These are phyloP conservation scores for Aphelinus certus DNA, from an alignment of 1,140 invertebrate species.

Conservation along the genomic window DNA sequence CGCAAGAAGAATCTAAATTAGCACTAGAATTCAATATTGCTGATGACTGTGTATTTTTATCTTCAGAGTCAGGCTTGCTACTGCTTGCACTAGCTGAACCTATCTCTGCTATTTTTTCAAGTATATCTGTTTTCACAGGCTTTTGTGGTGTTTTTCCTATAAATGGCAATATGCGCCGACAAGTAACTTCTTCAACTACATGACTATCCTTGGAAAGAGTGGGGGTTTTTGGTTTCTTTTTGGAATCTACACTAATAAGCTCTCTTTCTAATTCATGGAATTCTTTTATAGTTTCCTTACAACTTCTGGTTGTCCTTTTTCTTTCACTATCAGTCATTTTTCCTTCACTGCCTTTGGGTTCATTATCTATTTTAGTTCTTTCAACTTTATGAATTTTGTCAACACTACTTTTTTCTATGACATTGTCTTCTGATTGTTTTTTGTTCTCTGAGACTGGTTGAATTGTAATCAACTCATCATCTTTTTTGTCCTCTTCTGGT, in stretches of 20 bases:
- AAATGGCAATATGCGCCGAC: slow-evolving; percentile 28
- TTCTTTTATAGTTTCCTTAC: too few relatives aligned
- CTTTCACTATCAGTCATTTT: not conserved
- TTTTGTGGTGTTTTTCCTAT: slow-evolving; percentile 9
- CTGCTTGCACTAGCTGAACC: not conserved
- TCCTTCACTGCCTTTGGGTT: not conserved
- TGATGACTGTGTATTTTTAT: slow-evolving; percentile 1
- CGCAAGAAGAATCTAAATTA: not conserved
- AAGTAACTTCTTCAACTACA: slow-evolving; percentile 13
- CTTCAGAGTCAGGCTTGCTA: not conserved
- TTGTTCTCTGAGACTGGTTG: not conserved
- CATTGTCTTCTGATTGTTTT: not conserved
- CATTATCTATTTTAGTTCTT: not conserved
- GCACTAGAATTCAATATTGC: not conserved
- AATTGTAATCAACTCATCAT: not conserved
- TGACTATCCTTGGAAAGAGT: slow-evolving; percentile 33
- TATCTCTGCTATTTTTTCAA: not conserved
- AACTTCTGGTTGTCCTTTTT: not conserved
- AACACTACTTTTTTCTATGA: not conserved
- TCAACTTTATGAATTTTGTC: not conserved
- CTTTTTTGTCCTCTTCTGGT: slow-evolving; percentile 8
- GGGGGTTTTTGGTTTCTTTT: not conserved
- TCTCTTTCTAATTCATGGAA: not conserved
- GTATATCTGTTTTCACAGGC: not conserved
- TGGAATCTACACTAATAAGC: slow-evolving; percentile 7